phyloP scores from a whole-genome alignment of 37 sponge, comb jelly and placozoan species.

The Amphimedon queenslandica region DNA sequence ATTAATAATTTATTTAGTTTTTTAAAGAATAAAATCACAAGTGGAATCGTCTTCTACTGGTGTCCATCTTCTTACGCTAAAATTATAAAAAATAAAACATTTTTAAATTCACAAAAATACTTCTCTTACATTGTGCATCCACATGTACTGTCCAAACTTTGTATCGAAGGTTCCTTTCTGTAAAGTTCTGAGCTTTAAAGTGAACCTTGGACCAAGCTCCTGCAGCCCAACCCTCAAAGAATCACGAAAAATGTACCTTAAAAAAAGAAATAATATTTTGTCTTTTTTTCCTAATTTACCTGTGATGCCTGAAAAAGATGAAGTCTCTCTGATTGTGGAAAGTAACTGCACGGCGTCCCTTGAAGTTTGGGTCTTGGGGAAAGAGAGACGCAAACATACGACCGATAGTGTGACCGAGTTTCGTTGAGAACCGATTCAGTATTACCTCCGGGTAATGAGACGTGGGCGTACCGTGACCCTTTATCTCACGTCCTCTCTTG shows the following conservation, averaged over 20 bases:
- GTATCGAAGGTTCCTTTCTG: slow-evolving; percentile 94
- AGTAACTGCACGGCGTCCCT: slow-evolving; percentile 89
- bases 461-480: slow-evolving; percentile 82
- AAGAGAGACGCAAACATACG: slow-evolving; percentile 93
- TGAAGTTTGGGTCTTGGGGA: slow-evolving; percentile 90
- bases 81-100: neutral
- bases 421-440: slow-evolving; percentile 91
- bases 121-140: slow-evolving; percentile 76
- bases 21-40: slow-evolving; percentile 16
- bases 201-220: slow-evolving; percentile 94
- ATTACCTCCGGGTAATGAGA: slow-evolving; percentile 88
- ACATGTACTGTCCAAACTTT: slow-evolving; percentile 88
- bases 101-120: neutral
- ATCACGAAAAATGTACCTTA: slow-evolving; percentile 92
- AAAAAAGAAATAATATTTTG: neutral
- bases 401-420: slow-evolving; percentile 90
- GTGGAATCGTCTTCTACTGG: slow-evolving; percentile 64
- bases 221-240: slow-evolving; percentile 86
- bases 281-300: slow-evolving; percentile 31
- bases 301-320: slow-evolving; percentile 95
- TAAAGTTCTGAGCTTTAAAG: slow-evolving; percentile 87
- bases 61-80: slow-evolving; percentile 65
- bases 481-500: slow-evolving; percentile 71
- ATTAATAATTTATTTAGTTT: neutral
- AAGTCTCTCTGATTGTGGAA: slow-evolving; percentile 98